Conservation (phyloP, 2,888 invertebrate genomes). For the Hyposoter didymator region DNA sequence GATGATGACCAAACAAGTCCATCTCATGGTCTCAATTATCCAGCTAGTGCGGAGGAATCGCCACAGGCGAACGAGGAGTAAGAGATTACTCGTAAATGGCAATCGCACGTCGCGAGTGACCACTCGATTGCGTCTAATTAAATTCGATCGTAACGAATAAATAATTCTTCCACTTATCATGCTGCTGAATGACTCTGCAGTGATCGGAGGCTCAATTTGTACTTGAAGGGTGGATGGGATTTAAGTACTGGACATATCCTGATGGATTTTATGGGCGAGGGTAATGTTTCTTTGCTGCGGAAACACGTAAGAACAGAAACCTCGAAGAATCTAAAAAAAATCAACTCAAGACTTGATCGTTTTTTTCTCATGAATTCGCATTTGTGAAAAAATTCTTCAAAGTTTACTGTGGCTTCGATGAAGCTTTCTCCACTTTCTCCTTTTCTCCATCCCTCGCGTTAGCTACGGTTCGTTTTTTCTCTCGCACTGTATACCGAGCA, state of each 20-base stretch:
- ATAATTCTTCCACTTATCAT: conserved; percentile 45
- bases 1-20: conserved; percentile 60
- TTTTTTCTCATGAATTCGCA: background rate
- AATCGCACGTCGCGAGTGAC: conserved; percentile 27
- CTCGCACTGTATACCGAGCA: conserved; percentile 21
- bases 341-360: background rate
- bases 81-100: conserved; percentile 68
- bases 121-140: conserved; percentile 66
- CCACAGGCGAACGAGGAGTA: conserved; percentile 55
- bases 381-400: conserved; percentile 19
- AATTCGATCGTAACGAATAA: conserved; percentile 55
- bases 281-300: too few species aligned
- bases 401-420: conserved; percentile 15
- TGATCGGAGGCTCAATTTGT: conserved; percentile 29
- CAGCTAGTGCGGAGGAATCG: conserved; percentile 42
- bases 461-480: conserved; percentile 59
- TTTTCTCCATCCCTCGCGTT: conserved; percentile 71
- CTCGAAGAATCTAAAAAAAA: background rate
- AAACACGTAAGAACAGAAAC: background rate
- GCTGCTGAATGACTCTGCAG: conserved; percentile 11
- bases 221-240: background rate
- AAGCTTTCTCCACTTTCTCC: conserved; percentile 70
- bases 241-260: background rate
- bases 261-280: too few species aligned
- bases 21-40: conserved; percentile 51